phyloP scores from a whole-genome alignment of 2,113 vertebrate genomes.

The Ia io region DNA sequence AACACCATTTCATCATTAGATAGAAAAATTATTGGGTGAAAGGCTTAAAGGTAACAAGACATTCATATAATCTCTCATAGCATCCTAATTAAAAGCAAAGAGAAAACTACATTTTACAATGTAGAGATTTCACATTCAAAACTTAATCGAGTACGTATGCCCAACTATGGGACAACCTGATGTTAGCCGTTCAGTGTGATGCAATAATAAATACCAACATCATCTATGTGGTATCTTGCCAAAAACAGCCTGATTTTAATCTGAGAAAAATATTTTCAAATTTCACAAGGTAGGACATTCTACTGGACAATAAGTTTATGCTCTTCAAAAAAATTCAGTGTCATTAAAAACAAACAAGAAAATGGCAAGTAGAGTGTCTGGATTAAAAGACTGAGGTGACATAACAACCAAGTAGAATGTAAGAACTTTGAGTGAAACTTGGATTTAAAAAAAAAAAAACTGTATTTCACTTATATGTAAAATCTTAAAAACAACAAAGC shows the following conservation, averaged over 20 bases:
- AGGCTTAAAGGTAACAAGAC: not conserved
- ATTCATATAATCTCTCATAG: not conserved
- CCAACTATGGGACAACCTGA: not conserved
- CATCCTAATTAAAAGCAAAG: slow-evolving; percentile 1
- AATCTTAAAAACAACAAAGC: not conserved
- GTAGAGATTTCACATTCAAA: not conserved
- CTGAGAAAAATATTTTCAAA: not conserved
- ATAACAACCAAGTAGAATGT: not conserved
- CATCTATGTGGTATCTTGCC: not conserved
- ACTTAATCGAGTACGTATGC: not conserved
- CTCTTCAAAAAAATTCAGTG: not conserved
- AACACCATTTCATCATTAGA: not conserved
- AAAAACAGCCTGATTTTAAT: not conserved
- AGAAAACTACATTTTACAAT: not conserved
- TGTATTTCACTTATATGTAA: not conserved
- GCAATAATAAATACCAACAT: not conserved
- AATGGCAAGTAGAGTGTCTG: not conserved
- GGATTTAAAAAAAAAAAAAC: not conserved
- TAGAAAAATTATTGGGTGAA: not conserved
- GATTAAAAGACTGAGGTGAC: not conserved
- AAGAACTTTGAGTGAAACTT: not conserved
- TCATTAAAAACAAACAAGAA: slow-evolving; percentile 22
- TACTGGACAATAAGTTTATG: not conserved
- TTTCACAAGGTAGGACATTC: not conserved
- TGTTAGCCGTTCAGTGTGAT: not conserved